Percentiles rank a stretch among this genome's conserved stretches.
Conservation (phyloP, 92 coral and sea anemone species). For the Paragorgia papillata region DNA sequence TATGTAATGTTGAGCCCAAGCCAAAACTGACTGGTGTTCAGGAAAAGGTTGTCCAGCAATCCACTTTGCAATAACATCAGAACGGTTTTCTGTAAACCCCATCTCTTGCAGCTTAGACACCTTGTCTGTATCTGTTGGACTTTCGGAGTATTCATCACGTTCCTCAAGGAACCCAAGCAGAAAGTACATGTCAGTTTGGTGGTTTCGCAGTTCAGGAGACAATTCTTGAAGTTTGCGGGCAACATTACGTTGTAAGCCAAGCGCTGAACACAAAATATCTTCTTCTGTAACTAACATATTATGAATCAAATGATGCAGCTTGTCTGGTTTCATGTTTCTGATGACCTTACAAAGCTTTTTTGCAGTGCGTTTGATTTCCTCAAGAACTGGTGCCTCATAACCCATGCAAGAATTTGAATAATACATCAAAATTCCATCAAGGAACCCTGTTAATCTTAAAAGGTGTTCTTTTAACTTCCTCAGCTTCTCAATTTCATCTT, state of each 20-base stretch:
- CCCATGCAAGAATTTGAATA: background rate
- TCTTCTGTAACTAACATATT: constrained; percentile 38
- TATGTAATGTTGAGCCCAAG: constrained; percentile 30
- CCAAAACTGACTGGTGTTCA: constrained; percentile 19
- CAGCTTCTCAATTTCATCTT: constrained; percentile 2
- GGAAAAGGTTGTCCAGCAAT: constrained; percentile 22
- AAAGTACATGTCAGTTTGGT: constrained; percentile 29
- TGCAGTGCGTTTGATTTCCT: constrained; percentile 13
- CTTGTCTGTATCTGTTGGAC: background rate
- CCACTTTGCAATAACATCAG: constrained; percentile 26
- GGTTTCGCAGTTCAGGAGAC: constrained; percentile 7
- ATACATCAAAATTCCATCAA: constrained; percentile 10
- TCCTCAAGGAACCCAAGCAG: constrained; percentile 17
- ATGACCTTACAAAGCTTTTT: constrained; percentile 5
- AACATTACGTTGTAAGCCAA: constrained; percentile 24
- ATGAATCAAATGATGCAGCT: constrained; percentile 71
- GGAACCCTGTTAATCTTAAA: background rate
- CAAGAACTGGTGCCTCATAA: background rate
- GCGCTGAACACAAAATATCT: constrained; percentile 19
- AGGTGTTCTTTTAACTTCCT: constrained; percentile 1
- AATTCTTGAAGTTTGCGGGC: background rate
- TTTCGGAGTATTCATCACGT: background rate
- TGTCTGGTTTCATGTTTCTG: constrained; percentile 40
- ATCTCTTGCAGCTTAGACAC: constrained; percentile 19
- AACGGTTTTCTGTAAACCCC: constrained; percentile 28